Evolutionary conservation across 2,888 invertebrate genomes (phyloP), one percentile per base, ranked within the genome.

Genomic region (Corythucha ciliata): DNA sequence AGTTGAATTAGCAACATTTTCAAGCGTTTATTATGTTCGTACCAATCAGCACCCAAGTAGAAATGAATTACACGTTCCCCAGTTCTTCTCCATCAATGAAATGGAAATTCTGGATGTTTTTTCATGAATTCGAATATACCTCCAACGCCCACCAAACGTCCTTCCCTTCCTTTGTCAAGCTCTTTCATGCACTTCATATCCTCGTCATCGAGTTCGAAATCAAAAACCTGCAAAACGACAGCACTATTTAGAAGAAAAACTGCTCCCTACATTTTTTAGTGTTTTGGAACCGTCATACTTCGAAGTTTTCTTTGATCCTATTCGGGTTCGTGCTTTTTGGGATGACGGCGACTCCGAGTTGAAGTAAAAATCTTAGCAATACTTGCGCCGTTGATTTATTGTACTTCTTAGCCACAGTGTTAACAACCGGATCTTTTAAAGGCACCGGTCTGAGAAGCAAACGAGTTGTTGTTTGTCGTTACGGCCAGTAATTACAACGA

Each of bases 321-420:
- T 73, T 66, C 1, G 79, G 75, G 63, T 79, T 83, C 1, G 78
- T 74, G 66, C 85, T 87, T 69, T 88, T 89, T 24, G 87, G 86
- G 63, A 89, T 83, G 7, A 83, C 81, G 29, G 77, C 73, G 33
- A 85, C 70, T 39, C 75, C 76, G 59, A 79, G 74, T 63, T 81
- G 80, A 1, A 82, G 68, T 44, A 83, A 68, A 64, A 80, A 83
- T 56, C 78, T 72, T n/a, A 88, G 69, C 37, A 84, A 67, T 45
- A 85, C 70, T 70, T 87, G 86, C 10, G 80, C 84, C 1, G 81
- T 68, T 5, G 78, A 73, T 66, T 78, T 82, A 0, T 70, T 69
- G 63, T 81, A 72, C 49, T 72, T 71, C 8, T 66, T 65, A 18
- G 80, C 75, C 16, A 84, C 71, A 58, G 73, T 68, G 58, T 67